Conservation (phyloP, 2,797 vertebrate species). For the Morelia viridis region DNA sequence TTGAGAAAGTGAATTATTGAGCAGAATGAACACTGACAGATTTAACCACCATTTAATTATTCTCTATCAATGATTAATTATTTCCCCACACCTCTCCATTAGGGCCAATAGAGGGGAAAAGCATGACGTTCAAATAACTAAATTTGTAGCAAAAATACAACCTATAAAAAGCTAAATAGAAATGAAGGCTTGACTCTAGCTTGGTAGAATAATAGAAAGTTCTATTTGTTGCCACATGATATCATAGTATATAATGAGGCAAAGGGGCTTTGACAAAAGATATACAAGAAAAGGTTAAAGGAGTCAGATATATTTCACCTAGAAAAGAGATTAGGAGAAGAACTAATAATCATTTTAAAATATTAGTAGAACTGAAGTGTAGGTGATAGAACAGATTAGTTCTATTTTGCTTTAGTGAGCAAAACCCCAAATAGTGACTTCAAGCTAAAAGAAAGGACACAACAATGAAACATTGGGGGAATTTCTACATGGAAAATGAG, state of each 20-base stretch:
- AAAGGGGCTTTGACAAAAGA: background rate
- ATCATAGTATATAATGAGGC: background rate
- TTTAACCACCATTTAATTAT: background rate
- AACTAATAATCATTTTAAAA: background rate
- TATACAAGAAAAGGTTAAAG: background rate
- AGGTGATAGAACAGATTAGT: background rate
- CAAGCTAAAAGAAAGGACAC: background rate
- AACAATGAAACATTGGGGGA: background rate
- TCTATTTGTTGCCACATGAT: background rate
- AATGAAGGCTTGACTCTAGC: background rate
- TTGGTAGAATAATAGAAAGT: background rate
- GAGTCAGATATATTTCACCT: background rate
- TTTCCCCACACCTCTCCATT: background rate
- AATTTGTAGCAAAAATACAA: background rate
- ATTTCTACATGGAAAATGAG: background rate
- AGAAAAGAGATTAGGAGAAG: background rate
- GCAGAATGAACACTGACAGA: background rate
- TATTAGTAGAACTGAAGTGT: background rate
- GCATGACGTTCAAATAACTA: background rate
- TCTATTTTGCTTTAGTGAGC: background rate
- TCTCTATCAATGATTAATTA: background rate
- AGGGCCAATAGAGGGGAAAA: background rate
- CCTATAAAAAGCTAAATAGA: background rate
- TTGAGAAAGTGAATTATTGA: background rate
- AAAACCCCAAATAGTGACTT: background rate